Conservation (phyloP, 2,888 invertebrate species). For the Plutella xylostella region DNA sequence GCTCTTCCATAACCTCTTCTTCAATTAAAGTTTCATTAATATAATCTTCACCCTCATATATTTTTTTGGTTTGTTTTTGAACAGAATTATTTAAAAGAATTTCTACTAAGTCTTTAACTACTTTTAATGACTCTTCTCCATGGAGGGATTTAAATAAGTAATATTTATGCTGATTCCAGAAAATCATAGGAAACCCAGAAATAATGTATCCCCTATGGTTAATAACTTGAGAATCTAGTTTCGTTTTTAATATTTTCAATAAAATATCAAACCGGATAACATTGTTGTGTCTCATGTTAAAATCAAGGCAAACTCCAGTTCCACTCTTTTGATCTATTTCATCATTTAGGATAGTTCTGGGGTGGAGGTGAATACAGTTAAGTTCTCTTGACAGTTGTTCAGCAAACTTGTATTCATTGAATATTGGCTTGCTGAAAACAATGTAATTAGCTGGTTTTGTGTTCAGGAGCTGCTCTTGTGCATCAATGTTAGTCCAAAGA, state of each 20-base stretch:
- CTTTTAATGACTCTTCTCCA: conserved; percentile 39
- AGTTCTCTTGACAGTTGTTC: conserved; percentile 66
- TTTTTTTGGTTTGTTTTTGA: conserved; percentile 34
- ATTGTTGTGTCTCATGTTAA: conserved; percentile 66
- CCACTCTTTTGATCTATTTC: conserved; percentile 67
- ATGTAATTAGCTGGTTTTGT: conserved; percentile 68
- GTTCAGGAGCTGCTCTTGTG: conserved; percentile 56
- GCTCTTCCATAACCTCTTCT: conserved; percentile 6
- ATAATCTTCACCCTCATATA: conserved; percentile 21
- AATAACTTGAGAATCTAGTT: conserved; percentile 59
- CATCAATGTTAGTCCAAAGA: conserved; percentile 63
- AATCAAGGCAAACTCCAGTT: conserved; percentile 70
- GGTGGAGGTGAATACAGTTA: conserved; percentile 70
- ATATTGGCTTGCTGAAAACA: conserved; percentile 71
- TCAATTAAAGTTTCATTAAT: conserved; percentile 24
- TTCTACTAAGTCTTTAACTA: conserved; percentile 32
- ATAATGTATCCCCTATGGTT: conserved; percentile 74
- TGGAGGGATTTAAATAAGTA: conserved; percentile 28
- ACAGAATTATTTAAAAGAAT: conserved; percentile 34
- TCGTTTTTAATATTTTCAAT: conserved; percentile 58
- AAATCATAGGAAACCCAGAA: conserved; percentile 74
- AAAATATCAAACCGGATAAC: conserved; percentile 60
- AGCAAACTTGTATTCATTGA: conserved; percentile 62
- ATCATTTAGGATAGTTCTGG: conserved; percentile 61
- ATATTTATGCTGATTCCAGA: conserved; percentile 32